Evolutionary conservation across 2,113 vertebrate species (phyloP).

Genomic region (Pterocles burchelli): DNA sequence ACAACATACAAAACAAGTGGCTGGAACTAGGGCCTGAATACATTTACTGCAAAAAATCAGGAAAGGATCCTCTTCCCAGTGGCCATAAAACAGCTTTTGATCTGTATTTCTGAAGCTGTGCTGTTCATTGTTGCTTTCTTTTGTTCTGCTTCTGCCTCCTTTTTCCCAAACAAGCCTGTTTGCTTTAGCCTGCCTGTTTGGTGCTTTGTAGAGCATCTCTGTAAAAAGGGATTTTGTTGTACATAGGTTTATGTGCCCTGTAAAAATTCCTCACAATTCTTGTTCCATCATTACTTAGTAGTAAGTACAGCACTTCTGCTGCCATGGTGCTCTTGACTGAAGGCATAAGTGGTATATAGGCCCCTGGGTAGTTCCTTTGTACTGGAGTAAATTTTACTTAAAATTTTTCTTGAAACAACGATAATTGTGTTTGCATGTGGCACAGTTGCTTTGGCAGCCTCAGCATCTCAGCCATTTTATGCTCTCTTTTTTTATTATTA

Average conservation of each 20-base stretch:
- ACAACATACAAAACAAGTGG: not conserved
- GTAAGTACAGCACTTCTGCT: not conserved
- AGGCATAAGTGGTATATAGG: not conserved
- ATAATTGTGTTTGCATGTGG: slow-evolving; percentile 28
- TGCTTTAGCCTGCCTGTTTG: not conserved
- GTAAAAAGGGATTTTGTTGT: not conserved
- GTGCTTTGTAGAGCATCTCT: not conserved
- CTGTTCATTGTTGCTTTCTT: slow-evolving; percentile 1
- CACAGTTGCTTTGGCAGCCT: slow-evolving; percentile 31
- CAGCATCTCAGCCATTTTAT: slow-evolving; percentile 21
- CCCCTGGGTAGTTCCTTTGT: slow-evolving; percentile 11
- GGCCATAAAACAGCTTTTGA: not conserved
- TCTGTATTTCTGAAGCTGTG: slow-evolving; percentile 2
- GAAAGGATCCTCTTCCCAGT: not conserved
- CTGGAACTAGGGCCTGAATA: not conserved
- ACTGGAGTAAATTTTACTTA: slow-evolving; percentile 27
- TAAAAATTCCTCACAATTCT: slow-evolving; percentile 5
- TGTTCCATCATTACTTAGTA: not conserved
- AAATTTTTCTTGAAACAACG: slow-evolving; percentile 37
- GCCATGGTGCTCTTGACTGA: not conserved
- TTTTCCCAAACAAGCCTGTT: not conserved
- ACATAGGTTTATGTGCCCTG: not conserved
- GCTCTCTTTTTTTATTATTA: not conserved
- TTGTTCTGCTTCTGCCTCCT: slow-evolving; percentile 8
- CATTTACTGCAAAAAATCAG: not conserved